Percentiles rank a stretch among this genome's conserved stretches.
phyloP scores from a whole-genome alignment of 2,113 vertebrate species.

The Tragelaphus scriptus region DNA sequence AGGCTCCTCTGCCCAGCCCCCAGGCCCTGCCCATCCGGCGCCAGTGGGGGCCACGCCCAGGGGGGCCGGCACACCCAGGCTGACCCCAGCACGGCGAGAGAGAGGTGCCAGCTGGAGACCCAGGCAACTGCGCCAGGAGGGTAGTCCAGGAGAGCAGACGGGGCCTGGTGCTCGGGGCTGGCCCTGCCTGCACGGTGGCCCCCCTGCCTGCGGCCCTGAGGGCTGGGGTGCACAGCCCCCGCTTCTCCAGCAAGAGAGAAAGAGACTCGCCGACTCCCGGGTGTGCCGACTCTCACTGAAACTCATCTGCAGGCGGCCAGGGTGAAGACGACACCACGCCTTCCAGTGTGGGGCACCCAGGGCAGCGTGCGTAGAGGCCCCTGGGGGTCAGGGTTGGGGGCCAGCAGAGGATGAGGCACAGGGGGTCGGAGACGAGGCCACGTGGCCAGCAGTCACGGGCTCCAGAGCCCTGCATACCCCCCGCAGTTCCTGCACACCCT shows the following conservation, averaged over 20 bases:
- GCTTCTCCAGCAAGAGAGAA: background rate
- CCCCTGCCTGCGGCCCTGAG: accelerated
- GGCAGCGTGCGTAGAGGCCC: background rate
- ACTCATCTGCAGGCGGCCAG: background rate
- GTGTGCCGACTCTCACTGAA: background rate
- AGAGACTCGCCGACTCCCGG: background rate
- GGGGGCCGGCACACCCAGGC: background rate
- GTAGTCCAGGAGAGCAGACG: background rate
- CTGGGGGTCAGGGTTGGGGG: background rate
- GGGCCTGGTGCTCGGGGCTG: accelerated
- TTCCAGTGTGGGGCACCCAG: background rate
- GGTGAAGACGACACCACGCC: background rate
- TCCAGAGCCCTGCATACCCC: background rate
- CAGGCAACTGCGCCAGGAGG: background rate
- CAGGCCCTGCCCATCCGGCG: conserved; percentile 34
- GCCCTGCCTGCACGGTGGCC: background rate
- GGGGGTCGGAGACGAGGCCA: background rate
- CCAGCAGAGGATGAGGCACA: accelerated
- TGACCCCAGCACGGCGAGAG: accelerated
- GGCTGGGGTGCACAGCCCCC: background rate
- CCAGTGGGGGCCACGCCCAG: conserved; percentile 39
- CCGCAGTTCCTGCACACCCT: too few species aligned
- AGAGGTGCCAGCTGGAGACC: background rate
- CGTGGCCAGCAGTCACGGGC: background rate
- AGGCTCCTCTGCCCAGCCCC: conserved; percentile 42